Evolutionary conservation across 2,797 vertebrate genomes (phyloP), one percentile per base, ranked within the genome.

Genomic region (Nannoperca australis): DNA sequence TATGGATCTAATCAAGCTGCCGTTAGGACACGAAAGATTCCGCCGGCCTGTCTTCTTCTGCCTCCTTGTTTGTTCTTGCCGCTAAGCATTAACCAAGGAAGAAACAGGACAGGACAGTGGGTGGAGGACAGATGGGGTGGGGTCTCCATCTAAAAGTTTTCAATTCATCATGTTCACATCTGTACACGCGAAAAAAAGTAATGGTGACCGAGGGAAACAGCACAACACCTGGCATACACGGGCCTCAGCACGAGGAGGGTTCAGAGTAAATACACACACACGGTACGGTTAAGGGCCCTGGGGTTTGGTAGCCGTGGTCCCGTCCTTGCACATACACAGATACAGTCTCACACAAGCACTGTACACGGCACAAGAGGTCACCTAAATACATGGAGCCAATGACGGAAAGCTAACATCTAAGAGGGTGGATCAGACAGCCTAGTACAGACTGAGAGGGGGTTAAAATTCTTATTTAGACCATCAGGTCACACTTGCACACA

Each of bases 201-300:
- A 96, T 90, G 96, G 96, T 97, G 97, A 98, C 97, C 96, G 94
- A 97, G 96, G 89, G 91, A 89, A 98, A 99, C 97, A 97, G 93
- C 97, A 99, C 97, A 96, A 99, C 97, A 99, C 95, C 97, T 96
- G 97, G 97, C 96, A 97, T 96, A 97, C 97, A 97, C 94, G 94
- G 97, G 97, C 97, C 97, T 97, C 94, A 94, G 95, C 87, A 92
- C 85, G 76, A 96, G 87, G 82, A 95, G 95, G 86, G 82, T 88
- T 95, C 91, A 94, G 96, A 96, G 91, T 94, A 93, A 93, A 96
- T 96, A 96, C 96, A 97, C 96, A 78, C 89, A 79, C 79, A 50
- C 56, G 13, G 84, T 81, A 90, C 81, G 18, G 82, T 85, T 82
- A 73, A 59, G 83, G 88, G 80, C 60, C 85, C 85, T 63, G 95